Conservation (phyloP, 1,140 invertebrate species). For the Drosophila persimilis region DNA sequence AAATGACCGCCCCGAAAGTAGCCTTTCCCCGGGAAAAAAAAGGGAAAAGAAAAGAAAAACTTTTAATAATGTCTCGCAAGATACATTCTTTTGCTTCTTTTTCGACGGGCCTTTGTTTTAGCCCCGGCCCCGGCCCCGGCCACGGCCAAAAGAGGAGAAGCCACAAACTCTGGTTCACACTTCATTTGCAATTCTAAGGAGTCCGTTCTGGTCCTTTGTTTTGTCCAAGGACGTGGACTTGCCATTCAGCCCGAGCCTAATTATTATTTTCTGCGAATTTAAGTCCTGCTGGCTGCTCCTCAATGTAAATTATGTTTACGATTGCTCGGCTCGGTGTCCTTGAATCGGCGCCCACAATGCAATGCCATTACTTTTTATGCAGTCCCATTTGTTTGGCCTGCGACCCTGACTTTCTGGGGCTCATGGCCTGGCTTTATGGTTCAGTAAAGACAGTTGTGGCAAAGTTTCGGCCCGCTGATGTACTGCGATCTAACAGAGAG, state of each 20-base stretch:
- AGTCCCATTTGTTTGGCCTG: background rate
- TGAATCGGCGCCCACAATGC: slow-evolving; percentile 23
- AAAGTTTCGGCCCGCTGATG: slow-evolving; percentile 29
- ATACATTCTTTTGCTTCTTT: slow-evolving; percentile 35
- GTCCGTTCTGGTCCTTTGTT: slow-evolving; percentile 52
- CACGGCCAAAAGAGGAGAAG: background rate
- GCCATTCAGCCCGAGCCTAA: slow-evolving; percentile 46
- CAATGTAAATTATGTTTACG: slow-evolving; percentile 76
- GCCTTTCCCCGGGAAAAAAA: slow-evolving; percentile 17
- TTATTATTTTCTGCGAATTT: slow-evolving; percentile 75
- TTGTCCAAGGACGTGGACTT: background rate
- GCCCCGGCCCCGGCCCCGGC: background rate
- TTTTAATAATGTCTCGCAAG: slow-evolving; percentile 80
- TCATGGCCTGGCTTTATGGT: slow-evolving; percentile 35
- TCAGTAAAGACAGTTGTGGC: slow-evolving; percentile 36
- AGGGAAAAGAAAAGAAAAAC: slow-evolving; percentile 44
- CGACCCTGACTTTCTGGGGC: slow-evolving; percentile 8
- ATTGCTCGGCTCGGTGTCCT: background rate
- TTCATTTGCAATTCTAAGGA: slow-evolving; percentile 75
- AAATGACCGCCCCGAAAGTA: slow-evolving; percentile 67
- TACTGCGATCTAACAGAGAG: slow-evolving; percentile 24
- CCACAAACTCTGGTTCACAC: slow-evolving; percentile 71
- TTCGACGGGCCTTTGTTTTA: slow-evolving; percentile 38
- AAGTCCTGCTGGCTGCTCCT: slow-evolving; percentile 48
- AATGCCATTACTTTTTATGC: slow-evolving; percentile 63